Base-by-base conservation (phyloP, 2,888 invertebrate species). In the Tyria jacobaeae region DNA sequence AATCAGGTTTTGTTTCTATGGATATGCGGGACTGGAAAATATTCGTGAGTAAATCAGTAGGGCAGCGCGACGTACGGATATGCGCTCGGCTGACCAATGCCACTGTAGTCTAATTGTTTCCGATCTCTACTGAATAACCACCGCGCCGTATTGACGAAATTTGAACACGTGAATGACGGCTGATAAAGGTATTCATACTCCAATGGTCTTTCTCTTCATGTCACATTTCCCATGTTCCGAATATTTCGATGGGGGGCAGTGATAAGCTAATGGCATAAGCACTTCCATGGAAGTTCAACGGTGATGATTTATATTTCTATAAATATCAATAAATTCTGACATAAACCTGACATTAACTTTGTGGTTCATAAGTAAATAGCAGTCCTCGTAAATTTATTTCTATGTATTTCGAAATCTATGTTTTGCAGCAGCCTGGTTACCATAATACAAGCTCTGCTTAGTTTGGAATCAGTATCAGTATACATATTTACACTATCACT, bases 61-160 rank as follows among this genome's bases (percentile, higher is more conserved):
- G 89, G 83, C 88, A 90, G 73, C 81, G 79, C 81, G 79, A 80
- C 81, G 83, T 82, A 80, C 92, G 93, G 93, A 92, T 89, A 78
- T 92, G 84, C 94, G 93, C 90, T 92, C 89, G 85, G 91, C 81
- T 92, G 93, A 79, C 87, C 92, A 91, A 87, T 90, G 92, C 89
- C 90, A 88, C 89, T 87, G 90, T 86, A 86, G 86, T 88, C 90
- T 93, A 93, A 93, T 93, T 93, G 90, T 91, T 93, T 93, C 93
- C 93, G 93, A 93, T 91, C 92, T 90, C 86, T 82, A 84, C 89
- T 88, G 88, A 89, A 91, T 89, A 89, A 88, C 89, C 88, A 80
- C 81, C 78, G 83, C 83, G 84, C 84, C 85, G 84, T 89, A 91
- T 91, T 89, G 90, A 91, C 87, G 73, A 88, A 90, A 89, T 90